These are phyloP conservation scores for Protobothrops flavoviridis DNA, from an alignment of 2,113 vertebrate genomes.

Conservation along the genomic window DNA sequence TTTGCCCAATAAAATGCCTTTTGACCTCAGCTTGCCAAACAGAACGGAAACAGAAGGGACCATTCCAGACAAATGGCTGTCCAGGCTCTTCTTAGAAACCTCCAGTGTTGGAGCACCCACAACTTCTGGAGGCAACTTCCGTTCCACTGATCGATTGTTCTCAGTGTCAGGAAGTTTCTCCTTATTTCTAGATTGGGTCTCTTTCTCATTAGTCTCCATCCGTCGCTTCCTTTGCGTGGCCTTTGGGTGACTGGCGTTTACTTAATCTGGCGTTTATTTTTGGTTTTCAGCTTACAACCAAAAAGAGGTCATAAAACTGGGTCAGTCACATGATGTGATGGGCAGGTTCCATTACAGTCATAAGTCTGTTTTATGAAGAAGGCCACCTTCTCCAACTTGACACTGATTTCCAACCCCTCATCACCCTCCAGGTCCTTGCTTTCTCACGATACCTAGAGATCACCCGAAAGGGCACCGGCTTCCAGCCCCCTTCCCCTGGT, in stretches of 20 bases:
- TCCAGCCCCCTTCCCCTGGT: fast-evolving
- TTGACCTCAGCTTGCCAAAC: neutral
- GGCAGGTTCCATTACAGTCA: too few relatives aligned
- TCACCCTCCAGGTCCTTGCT: neutral
- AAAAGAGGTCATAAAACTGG: neutral
- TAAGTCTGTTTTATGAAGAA: neutral
- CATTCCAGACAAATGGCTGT: too few relatives aligned
- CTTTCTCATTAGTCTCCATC: neutral
- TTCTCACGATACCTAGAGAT: neutral
- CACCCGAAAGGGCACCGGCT: fast-evolving
- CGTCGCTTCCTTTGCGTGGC: neutral
- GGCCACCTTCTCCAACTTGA: too few relatives aligned
- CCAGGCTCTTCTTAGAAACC: neutral
- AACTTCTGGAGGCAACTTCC: neutral
- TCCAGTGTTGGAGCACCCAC: neutral
- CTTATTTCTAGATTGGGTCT: neutral
- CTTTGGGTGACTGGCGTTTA: neutral
- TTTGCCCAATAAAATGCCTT: neutral
- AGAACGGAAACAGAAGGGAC: neutral
- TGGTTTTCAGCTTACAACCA: neutral
- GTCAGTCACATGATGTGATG: neutral
- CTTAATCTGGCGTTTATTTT: neutral
- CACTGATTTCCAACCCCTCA: neutral
- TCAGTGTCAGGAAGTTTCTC: too few relatives aligned
- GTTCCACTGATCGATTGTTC: neutral